Evolutionary conservation across 2,888 invertebrate species (phyloP), one percentile per base, ranked within the genome.

Genomic region (Drosophila macrospina): DNA sequence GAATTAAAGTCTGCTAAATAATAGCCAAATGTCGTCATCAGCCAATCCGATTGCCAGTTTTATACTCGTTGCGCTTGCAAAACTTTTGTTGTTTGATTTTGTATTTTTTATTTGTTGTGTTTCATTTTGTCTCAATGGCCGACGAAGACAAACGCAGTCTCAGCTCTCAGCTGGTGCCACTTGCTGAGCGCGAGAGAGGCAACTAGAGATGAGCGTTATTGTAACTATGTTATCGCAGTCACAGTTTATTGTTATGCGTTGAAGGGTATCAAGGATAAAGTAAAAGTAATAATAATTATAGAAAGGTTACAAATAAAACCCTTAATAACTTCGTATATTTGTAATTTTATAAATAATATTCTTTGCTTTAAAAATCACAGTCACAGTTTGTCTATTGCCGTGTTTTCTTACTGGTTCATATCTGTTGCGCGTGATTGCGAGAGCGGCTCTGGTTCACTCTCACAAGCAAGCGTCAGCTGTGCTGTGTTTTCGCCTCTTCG

Each of bases 61-160:
- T 47, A 59, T 52, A 60, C 50, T 57, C 62, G 76, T 61, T 72
- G 65, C 71, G 75, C 64, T 77, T 78, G 74, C 78, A 71, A 77
- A 78, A 77, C 61, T 70, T 45, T 60, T 78, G 74, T 76, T 76
- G 63, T 78, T 77, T 78, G 74, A 65, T 74, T 78, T 73, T 77
- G 57, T 62, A 30, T 73, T 73, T 62, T 64, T 56, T 69, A 70
- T 74, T 77, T 77, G 63, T 70, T 76, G 61, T 77, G 72, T 68
- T 76, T 75, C 30, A 57, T 68, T 74, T 77, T 64, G 74, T 48
- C 80, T 83, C 70, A 80, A 83, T 86, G 83, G 74, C 57, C 67
- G 76, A 65, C 71, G 55, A 68, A 67, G 64, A 45, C 74, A 67
- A 48, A 59, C 67, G 50, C 55, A 63, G 44, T 60, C 69, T 55